Conservation (phyloP, 2,113 vertebrate genomes). For the Urocolius indicus region DNA sequence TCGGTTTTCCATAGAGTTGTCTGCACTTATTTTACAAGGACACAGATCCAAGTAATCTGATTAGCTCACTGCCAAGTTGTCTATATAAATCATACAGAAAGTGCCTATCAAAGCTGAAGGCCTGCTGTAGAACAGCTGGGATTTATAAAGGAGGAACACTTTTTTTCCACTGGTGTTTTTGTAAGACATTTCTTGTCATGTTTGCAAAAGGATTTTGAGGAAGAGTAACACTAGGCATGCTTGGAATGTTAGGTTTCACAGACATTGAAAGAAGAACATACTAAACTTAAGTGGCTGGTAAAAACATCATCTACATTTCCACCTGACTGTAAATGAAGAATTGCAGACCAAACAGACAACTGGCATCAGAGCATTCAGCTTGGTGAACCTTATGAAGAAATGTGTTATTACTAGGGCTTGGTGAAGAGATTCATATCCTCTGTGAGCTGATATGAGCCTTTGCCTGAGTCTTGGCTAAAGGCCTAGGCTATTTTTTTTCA, state of each 20-base stretch:
- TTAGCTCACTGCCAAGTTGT: constrained; percentile 29
- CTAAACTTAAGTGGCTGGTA: neutral
- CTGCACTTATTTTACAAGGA: neutral
- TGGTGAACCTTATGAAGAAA: neutral
- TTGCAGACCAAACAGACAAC: neutral
- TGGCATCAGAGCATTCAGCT: neutral
- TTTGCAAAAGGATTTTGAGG: neutral
- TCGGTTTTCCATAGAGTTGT: neutral
- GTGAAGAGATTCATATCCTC: neutral
- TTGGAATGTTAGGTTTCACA: neutral
- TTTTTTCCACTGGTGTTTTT: neutral
- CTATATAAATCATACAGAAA: neutral
- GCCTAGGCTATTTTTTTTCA: neutral
- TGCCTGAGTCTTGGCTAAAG: neutral
- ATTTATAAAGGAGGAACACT: neutral
- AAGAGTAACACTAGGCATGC: neutral
- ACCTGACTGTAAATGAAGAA: neutral
- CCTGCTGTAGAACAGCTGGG: neutral
- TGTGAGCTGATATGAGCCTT: neutral
- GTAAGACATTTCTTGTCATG: neutral
- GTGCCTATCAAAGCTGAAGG: neutral
- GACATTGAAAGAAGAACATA: neutral
- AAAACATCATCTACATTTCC: neutral
- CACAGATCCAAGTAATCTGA: neutral
- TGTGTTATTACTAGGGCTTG: neutral